Conservation (phyloP, 1,140 invertebrate genomes). For the Zaprionus camerounensis region DNA sequence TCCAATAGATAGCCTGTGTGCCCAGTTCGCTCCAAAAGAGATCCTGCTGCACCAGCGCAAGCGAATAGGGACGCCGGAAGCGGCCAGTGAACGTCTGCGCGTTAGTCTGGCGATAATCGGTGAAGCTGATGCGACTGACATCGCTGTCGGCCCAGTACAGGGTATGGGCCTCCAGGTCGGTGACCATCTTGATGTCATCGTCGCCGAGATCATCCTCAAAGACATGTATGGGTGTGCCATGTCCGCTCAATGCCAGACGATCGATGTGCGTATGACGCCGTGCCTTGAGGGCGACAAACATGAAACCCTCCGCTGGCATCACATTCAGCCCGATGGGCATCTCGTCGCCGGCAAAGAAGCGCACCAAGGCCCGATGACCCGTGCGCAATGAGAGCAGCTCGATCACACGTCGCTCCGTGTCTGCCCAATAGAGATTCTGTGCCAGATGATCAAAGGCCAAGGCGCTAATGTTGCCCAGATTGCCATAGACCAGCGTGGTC, state of each 20-base stretch:
- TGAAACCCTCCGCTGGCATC: conserved; percentile 88
- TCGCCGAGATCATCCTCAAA: conserved; percentile 85
- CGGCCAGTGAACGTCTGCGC: conserved; percentile 72
- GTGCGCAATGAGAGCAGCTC: conserved; percentile 87
- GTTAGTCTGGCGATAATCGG: conserved; percentile 74
- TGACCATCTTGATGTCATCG: conserved; percentile 62
- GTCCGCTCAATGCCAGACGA: conserved; percentile 86
- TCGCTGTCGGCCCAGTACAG: conserved; percentile 79
- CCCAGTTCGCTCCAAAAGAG: conserved; percentile 87
- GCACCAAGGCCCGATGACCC: conserved; percentile 85
- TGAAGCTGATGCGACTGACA: conserved; percentile 64
- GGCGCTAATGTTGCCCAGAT: conserved; percentile 86
- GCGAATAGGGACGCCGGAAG: conserved; percentile 84
- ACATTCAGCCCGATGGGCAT: conserved; percentile 87
- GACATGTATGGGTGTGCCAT: conserved; percentile 84
- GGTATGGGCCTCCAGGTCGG: conserved; percentile 52
- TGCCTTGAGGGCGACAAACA: conserved; percentile 87
- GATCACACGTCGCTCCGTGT: conserved; percentile 86
- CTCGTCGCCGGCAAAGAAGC: conserved; percentile 85
- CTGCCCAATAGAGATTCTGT: conserved; percentile 89
- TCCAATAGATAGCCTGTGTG: conserved; percentile 86
- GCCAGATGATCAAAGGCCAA: conserved; percentile 89
- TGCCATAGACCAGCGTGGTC: conserved; percentile 80
- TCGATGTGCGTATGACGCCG: conserved; percentile 86
- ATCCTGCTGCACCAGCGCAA: conserved; percentile 86